Evolutionary conservation across 2,113 vertebrate species (phyloP).

Genomic region (Barbus barbus): DNA sequence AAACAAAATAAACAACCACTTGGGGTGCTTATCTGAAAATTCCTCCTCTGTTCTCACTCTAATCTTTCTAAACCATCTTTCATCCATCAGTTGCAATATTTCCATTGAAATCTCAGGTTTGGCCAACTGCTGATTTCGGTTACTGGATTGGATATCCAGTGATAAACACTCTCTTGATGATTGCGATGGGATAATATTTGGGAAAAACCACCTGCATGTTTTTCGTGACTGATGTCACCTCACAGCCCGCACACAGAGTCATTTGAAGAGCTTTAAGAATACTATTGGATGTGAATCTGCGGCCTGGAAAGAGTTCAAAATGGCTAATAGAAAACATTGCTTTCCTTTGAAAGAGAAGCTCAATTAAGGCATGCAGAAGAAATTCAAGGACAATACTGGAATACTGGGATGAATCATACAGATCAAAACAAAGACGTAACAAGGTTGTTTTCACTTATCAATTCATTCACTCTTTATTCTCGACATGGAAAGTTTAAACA

Average conservation of each 20-base stretch:
- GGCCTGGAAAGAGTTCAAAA: conserved; percentile 63
- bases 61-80: conserved; percentile 49
- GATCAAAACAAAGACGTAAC: conserved; percentile 13
- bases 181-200: conserved; percentile 62
- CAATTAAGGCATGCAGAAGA: conserved; percentile 30
- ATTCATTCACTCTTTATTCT: conserved; percentile 23
- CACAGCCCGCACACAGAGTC: conserved; percentile 60
- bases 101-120: conserved; percentile 38
- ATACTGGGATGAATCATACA: conserved; percentile 28
- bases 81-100: conserved; percentile 46
- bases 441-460: conserved; percentile 20
- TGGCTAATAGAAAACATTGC: conserved; percentile 44
- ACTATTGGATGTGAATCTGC: conserved; percentile 58
- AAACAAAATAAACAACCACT: conserved; percentile 74
- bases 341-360: conserved; percentile 39
- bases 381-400: conserved; percentile 33
- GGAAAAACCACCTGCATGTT: conserved; percentile 65
- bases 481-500: not conserved
- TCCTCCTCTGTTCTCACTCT: conserved; percentile 49
- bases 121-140: conserved; percentile 63
- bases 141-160: conserved; percentile 60
- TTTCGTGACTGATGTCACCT: conserved; percentile 59
- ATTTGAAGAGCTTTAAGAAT: conserved; percentile 63
- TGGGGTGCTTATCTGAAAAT: conserved; percentile 61
- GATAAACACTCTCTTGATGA: conserved; percentile 69